Conservation (phyloP, 1,140 invertebrate genomes). For the Cydia splendana region DNA sequence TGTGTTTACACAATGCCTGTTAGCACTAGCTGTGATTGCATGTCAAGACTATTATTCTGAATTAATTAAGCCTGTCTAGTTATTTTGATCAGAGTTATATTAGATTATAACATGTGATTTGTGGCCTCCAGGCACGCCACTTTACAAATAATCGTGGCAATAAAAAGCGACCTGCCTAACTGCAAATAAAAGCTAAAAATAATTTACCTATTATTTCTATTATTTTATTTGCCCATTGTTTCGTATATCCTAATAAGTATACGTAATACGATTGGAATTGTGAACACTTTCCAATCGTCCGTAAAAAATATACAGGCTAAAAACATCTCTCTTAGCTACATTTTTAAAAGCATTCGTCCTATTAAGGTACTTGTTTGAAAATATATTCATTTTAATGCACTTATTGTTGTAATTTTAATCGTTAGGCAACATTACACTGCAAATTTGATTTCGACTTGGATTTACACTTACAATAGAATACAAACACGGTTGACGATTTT, state of each 20-base stretch:
- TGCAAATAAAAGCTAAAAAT: neutral
- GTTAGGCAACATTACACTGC: neutral
- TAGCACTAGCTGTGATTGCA: neutral
- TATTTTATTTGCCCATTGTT: neutral
- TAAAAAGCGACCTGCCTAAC: neutral
- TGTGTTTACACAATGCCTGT: neutral
- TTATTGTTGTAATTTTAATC: neutral
- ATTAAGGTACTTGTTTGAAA: too few relatives aligned
- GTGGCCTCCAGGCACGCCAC: constrained; percentile 5
- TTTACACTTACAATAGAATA: neutral
- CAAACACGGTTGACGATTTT: neutral
- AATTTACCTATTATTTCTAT: neutral
- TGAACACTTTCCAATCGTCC: neutral
- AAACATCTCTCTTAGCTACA: too few relatives aligned
- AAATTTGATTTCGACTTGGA: neutral
- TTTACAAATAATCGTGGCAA: constrained; percentile 4
- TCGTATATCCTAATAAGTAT: neutral
- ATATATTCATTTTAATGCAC: too few relatives aligned
- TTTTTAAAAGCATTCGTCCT: too few relatives aligned
- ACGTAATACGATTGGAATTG: neutral
- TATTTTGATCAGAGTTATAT: constrained; percentile 20
- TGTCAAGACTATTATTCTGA: constrained; percentile 6
- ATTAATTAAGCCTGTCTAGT: constrained; percentile 30
- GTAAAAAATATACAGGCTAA: neutral
- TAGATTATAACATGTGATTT: constrained; percentile 28